A percentile compares a stretch with the other conserved stretches of the same genome.
Conservation (phyloP, 2,888 invertebrate species). For the Erynnis tages region DNA sequence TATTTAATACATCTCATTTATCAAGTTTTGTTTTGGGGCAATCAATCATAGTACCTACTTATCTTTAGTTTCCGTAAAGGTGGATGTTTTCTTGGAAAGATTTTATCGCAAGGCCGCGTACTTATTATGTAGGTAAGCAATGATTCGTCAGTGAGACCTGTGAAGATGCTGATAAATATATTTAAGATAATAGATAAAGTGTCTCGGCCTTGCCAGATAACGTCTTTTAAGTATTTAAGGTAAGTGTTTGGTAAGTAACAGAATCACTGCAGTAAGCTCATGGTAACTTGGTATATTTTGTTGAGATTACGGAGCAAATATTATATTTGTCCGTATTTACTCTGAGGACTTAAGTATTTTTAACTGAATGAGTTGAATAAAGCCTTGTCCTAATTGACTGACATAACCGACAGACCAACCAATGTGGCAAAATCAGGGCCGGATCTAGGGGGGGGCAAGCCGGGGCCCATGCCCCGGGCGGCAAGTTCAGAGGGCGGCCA, state of each 20-base stretch:
- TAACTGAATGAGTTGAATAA: too few relatives aligned
- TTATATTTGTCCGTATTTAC: too few relatives aligned
- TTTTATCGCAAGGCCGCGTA: conserved; percentile 37
- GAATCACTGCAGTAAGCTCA: neutral
- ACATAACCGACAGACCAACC: too few relatives aligned
- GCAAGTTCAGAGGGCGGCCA: too few relatives aligned
- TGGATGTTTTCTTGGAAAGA: conserved; percentile 10
- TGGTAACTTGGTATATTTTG: neutral
- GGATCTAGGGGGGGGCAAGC: too few relatives aligned
- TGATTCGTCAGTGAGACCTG: conserved; percentile 31
- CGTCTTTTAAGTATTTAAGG: neutral
- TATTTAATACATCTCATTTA: conserved; percentile 9
- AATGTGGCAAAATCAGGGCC: too few relatives aligned
- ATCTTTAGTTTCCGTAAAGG: conserved; percentile 22
- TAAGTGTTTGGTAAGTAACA: conserved; percentile 1
- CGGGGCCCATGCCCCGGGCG: too few relatives aligned
- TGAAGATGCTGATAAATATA: conserved; percentile 47
- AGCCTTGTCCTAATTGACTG: too few relatives aligned
- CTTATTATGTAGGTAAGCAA: conserved; percentile 40
- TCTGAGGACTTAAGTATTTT: too few relatives aligned
- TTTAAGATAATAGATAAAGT: conserved; percentile 58
- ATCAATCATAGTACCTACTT: conserved; percentile 22
- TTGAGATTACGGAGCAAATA: too few relatives aligned
- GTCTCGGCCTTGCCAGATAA: conserved; percentile 48
- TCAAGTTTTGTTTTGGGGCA: conserved; percentile 18